Evolutionary conservation across 2,888 invertebrate genomes (phyloP), one percentile per base, ranked within the genome.

Genomic region (Sussaba pulchella): DNA sequence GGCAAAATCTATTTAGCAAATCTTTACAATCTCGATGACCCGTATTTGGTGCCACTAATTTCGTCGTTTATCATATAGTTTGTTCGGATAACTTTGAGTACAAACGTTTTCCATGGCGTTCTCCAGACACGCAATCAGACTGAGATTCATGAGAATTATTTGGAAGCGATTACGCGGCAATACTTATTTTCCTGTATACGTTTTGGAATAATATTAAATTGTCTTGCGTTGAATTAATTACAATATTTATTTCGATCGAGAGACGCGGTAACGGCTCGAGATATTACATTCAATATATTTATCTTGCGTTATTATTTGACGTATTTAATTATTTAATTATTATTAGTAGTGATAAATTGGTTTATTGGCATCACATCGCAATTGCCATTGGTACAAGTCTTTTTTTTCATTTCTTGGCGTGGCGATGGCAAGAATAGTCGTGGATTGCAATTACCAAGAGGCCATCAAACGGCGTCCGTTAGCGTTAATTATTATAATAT

Each of bases 1-100:
- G 75, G 73, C 31, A 31, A 66, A 78, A 82, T 82, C 78, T 77
- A 83, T 83, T 83, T 82, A 81, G 70, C 75, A 71, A 81, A 82
- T 78, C 76, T 74, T 74, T 77, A 80, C 74, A 64, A 78, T 77
- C 52, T 73, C 21, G 9, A 69, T 73, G 50, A 74, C 61, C 82
- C 78, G 75, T 81, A 82, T 82, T 80, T 77, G 79, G 81, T 36
- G 10, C 69, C 69, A 64, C 78, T 79, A 72, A 83, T 79, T 67
- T 59, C 70, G 41, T 57, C 79, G 59, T 61, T 80, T 75, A 54
- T 17, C 9, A 45, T 36, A 17, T 54, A 54, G 41, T 41, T 63
- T 43, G 2, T 64, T 52, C 45, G 45, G 52, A 21, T 54, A 36
- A 69, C 21, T 41, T 5, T 63, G 36, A 50, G 36, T 52, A 59